Base-by-base conservation (phyloP, 2,888 invertebrate genomes). In the Taenaris catops region DNA sequence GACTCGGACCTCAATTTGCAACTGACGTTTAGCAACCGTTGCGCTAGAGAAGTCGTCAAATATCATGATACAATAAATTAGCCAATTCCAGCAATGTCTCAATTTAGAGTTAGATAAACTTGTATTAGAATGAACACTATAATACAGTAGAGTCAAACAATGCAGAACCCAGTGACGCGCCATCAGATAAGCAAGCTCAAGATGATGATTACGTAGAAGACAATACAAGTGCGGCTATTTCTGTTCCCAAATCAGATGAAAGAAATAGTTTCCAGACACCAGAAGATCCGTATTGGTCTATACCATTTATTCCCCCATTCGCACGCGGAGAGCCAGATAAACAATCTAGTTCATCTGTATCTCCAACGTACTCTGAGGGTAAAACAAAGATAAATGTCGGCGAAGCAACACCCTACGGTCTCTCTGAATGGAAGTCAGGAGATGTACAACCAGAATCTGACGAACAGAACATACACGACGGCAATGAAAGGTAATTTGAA, bases 261-360 rank as follows among this genome's bases (percentile, higher is more conserved):
- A n/a, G n/a, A n/a, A n/a, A n/a, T n/a, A n/a, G n/a, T n/a, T n/a
- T n/a, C n/a, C n/a, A n/a, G n/a, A n/a, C 6, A 10, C 9, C 10
- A 3, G 12, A 0, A 18, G 17, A 6, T 19, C 18, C 17, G 5
- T 14, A 17, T 9, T 18, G 11, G 8, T 18, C 18, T 11, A 8
- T 17, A 17, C 31, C 40, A 10, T n/a, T 12, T n/a, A 11, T 3
- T 20, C 7, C 6, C 8, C 20, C 29, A 4, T 14, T 32, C 11
- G 38, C 42, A 4, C 37, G 43, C 17, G 41, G 49, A 25, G 24
- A 34, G 8, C 36, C 38, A 12, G 1, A 11, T 14, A 6, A 14
- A 12, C n/a, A 19, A 17, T 1, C 29, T 12, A 8, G 8, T 31
- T 7, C 31, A 4, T 3, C 3, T 26, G 4, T 9, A 16, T 14